Evolutionary conservation across 2,113 vertebrate species (phyloP).

Genomic region (Albula glossodonta): DNA sequence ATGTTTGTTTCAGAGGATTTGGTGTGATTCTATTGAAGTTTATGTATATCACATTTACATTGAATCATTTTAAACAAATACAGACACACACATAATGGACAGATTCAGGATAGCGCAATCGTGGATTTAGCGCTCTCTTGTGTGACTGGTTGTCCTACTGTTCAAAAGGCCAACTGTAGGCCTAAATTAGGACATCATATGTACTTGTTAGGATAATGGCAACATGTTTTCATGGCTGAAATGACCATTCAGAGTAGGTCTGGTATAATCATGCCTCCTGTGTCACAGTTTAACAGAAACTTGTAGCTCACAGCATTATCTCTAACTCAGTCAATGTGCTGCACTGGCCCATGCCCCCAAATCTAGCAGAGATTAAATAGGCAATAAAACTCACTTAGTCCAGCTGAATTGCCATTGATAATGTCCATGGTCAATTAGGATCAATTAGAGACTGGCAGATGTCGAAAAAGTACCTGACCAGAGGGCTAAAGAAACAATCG

Average conservation of each 20-base stretch:
- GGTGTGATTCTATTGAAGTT: background rate
- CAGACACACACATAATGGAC: background rate
- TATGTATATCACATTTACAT: background rate
- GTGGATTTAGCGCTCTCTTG: background rate
- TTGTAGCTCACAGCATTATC: conserved; percentile 14
- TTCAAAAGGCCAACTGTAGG: no score
- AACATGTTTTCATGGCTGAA: background rate
- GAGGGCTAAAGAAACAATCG: conserved; percentile 76
- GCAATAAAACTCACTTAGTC: conserved; percentile 56
- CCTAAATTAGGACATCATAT: background rate
- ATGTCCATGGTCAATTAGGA: conserved; percentile 80
- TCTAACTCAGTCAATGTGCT: conserved; percentile 8
- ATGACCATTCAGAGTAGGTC: background rate
- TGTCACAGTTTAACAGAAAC: conserved; percentile 14
- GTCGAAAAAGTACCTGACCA: conserved; percentile 72
- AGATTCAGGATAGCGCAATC: background rate
- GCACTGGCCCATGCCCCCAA: conserved; percentile 11
- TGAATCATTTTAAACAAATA: no score
- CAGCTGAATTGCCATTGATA: conserved; percentile 72
- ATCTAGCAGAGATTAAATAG: conserved; percentile 36
- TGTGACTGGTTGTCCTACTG: background rate
- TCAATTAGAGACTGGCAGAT: conserved; percentile 75
- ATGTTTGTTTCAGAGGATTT: background rate
- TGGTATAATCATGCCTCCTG: background rate
- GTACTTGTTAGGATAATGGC: background rate